These are phyloP conservation scores for Gastrophysa polygoni DNA, from an alignment of 2,888 invertebrate species.

Conservation along the genomic window DNA sequence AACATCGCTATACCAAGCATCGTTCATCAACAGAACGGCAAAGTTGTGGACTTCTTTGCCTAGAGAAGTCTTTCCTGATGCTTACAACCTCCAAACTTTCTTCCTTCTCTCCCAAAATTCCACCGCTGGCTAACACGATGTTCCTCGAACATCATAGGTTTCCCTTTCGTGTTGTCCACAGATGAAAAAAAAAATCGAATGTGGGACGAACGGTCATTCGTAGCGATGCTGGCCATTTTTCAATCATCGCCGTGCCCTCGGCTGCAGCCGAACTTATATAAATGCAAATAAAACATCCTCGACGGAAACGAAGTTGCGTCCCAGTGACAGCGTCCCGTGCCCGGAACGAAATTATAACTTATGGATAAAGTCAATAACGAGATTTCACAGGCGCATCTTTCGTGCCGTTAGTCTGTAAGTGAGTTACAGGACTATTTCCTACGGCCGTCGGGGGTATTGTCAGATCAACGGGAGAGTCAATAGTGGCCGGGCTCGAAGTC, in stretches of 20 bases:
- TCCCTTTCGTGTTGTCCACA: too few relatives aligned
- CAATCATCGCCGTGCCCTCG: neutral
- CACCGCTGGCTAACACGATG: too few relatives aligned
- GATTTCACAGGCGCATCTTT: conserved; percentile 44
- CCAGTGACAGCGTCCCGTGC: conserved; percentile 15
- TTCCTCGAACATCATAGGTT: too few relatives aligned
- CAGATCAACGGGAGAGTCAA: conserved; percentile 50
- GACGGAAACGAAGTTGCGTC: conserved; percentile 21
- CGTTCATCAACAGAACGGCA: too few relatives aligned
- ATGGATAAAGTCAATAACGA: conserved; percentile 40
- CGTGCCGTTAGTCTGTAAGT: conserved; percentile 44
- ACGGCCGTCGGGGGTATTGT: conserved; percentile 41
- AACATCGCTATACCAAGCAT: too few relatives aligned
- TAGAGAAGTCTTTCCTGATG: too few relatives aligned
- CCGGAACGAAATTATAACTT: conserved; percentile 38
- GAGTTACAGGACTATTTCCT: conserved; percentile 48
- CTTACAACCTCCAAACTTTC: too few relatives aligned
- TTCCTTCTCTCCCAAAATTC: too few relatives aligned
- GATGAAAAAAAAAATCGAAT: too few relatives aligned
- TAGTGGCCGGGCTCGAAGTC: conserved; percentile 28
- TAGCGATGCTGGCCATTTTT: neutral
- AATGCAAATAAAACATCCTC: conserved; percentile 34
- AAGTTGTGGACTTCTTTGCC: too few relatives aligned
- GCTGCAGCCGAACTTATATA: conserved; percentile 23
- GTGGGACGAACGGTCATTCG: neutral